Evolutionary conservation across 2,113 vertebrate genomes (phyloP).

Genomic region (Fukomys damarensis): DNA sequence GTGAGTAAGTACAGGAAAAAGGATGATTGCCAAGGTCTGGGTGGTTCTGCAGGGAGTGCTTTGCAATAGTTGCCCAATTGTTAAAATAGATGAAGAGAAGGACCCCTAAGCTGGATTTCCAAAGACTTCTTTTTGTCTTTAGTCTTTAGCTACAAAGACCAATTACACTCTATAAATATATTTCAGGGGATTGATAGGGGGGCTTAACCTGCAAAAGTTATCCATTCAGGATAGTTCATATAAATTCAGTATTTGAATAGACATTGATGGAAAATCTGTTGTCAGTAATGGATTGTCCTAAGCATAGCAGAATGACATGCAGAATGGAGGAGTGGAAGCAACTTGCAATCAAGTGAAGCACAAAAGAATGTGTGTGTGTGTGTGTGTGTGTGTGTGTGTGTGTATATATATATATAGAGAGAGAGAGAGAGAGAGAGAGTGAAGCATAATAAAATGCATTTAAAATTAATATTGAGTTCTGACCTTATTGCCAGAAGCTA

Average conservation of each 20-base stretch:
- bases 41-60: neutral
- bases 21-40: neutral
- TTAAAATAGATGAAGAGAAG: neutral
- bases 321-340: conserved; percentile 24
- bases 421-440: too few species aligned
- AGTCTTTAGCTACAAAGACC: neutral
- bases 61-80: neutral
- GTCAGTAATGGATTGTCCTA: neutral
- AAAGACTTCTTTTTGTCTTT: neutral
- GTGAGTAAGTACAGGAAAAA: neutral
- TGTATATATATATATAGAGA: too few species aligned
- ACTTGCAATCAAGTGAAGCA: conserved; percentile 60
- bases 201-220: neutral
- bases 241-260: neutral
- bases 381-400: too few species aligned
- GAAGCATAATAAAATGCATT: neutral
- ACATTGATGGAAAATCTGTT: neutral
- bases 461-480: neutral
- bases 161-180: neutral
- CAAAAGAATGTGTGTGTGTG: neutral
- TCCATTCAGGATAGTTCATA: neutral
- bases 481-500: neutral
- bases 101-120: neutral
- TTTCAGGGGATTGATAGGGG: neutral
- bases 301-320: neutral